These are phyloP conservation scores for Centropus bengalensis DNA, from an alignment of 2,113 vertebrate species.

Conservation along the genomic window DNA sequence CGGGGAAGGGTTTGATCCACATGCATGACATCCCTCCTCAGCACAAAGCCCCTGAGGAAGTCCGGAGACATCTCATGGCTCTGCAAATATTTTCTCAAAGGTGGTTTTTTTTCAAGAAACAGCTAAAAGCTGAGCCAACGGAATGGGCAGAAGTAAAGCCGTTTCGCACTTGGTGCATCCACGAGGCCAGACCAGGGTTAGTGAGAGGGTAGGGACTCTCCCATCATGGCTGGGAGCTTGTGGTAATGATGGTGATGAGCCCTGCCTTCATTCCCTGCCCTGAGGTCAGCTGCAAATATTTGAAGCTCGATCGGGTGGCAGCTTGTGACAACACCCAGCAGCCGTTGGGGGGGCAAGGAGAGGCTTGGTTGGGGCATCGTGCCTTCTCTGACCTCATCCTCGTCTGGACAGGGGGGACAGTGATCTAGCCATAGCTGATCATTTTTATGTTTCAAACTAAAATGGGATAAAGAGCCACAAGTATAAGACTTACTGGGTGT, in stretches of 20 bases:
- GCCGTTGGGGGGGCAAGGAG: not conserved
- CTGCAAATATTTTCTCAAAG: not conserved
- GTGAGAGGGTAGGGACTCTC: not conserved
- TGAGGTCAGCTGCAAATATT: not conserved
- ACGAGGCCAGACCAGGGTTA: not conserved
- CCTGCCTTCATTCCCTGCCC: not conserved
- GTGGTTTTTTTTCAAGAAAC: not conserved
- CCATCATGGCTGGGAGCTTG: accelerated
- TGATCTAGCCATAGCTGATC: not conserved
- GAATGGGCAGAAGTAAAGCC: not conserved
- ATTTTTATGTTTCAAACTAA: not conserved
- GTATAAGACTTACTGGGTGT: not conserved
- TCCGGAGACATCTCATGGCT: not conserved
- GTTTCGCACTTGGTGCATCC: not conserved
- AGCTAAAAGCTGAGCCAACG: not conserved
- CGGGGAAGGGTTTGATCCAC: not conserved
- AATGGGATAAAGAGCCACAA: not conserved
- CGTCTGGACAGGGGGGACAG: accelerated
- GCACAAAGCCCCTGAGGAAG: not conserved
- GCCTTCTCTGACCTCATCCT: not conserved
- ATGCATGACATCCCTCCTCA: not conserved
- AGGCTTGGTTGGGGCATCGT: accelerated
- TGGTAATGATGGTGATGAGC: not conserved
- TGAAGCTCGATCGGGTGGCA: not conserved
- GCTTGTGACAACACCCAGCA: not conserved